Evolutionary conservation across 2,888 invertebrate species (phyloP), one percentile per base, ranked within the genome.

Genomic region (Trachelus tabidus): DNA sequence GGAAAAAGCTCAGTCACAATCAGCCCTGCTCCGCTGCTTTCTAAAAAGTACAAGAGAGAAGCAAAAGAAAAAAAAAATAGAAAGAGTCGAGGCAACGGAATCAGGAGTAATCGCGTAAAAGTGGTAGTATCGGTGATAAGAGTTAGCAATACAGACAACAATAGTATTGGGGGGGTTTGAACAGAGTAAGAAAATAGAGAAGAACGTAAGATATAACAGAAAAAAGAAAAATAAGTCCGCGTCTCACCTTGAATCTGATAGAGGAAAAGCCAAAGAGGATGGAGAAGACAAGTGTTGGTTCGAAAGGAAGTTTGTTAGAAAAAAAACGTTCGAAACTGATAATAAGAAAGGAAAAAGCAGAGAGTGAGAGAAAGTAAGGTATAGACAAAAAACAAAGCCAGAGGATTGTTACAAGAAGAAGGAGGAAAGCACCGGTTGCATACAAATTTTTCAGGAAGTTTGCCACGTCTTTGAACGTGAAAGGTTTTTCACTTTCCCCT

Each of bases 1-100:
- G 80, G 2, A 85, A 88, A 87, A 87, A 87, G 82, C 78, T 81
- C 76, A 79, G 82, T 83, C 84, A 85, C 88, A 89, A 89, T 89
- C 89, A 89, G 81, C 85, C 15, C 6, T 40, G 15, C 15, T 15
- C 40, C 6, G 15, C 15, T 40, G 15, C 40, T 15, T 6, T 40
- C 40, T 15, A 15, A 15, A 40, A 15, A 40, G 40, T 40, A 40
- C 40, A 40, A 6, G 40, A 40, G 40, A 40, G 6, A 40, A 40
- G 15, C 40, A 6, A 40, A 15, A 40, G 23, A 35, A 35, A 35
- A 12, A 3, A 9, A 73, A n/a, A 15, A 73, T 77, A 35, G 31
- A 73, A 37, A 68, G 76, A 34, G 37, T 69, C 73, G 75, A 69
- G 77, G 80, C 76, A 73, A 76, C 76, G 75, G 73, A 78, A 75